These are phyloP conservation scores for Pristionchus fissidentatus DNA, from an alignment of 2,888 invertebrate genomes.

Conservation along the genomic window DNA sequence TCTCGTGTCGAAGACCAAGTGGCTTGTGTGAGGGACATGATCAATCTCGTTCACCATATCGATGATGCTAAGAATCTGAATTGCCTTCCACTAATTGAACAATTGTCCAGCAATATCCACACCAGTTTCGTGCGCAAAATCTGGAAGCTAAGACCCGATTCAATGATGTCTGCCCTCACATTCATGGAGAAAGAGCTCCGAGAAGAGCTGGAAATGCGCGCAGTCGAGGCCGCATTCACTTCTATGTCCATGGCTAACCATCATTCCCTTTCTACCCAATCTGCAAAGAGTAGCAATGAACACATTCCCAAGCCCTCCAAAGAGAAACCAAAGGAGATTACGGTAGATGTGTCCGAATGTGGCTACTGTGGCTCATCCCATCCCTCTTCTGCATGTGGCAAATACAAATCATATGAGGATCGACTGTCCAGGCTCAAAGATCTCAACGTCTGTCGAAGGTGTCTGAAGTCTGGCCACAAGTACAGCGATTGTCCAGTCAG, in stretches of 20 bases:
- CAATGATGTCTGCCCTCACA: background rate
- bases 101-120: background rate
- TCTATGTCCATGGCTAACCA: no score
- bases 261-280: background rate
- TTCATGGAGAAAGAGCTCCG: background rate
- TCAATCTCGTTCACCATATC: background rate
- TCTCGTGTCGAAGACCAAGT: background rate
- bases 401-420: background rate
- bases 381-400: background rate
- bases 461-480: background rate
- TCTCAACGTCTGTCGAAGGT: background rate
- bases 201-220: conserved; percentile 15
- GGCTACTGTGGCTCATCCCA: background rate
- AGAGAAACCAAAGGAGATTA: background rate
- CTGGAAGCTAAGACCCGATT: background rate
- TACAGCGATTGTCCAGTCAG: background rate
- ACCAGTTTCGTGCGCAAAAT: background rate
- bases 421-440: background rate
- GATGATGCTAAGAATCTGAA: background rate
- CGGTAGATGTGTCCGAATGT: background rate
- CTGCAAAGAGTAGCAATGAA: background rate
- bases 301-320: background rate
- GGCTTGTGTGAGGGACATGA: background rate
- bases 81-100: background rate
- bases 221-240: background rate